Conservation (phyloP, 2,888 invertebrate genomes). For the Sepiola atlantica region DNA sequence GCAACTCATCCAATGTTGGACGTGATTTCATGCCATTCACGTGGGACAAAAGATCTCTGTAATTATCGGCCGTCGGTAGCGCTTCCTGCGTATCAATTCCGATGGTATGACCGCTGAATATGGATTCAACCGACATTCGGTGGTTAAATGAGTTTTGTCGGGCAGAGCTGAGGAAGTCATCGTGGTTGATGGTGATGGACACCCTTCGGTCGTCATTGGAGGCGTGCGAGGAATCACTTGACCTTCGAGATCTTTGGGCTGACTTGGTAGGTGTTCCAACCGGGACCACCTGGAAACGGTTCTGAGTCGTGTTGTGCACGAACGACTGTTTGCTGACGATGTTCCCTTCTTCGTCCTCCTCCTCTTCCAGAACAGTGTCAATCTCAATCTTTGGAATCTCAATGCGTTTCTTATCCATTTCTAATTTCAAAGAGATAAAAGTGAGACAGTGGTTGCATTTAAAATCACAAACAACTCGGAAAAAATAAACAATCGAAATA, state of each 20-base stretch:
- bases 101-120: constrained; percentile 49
- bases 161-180: neutral
- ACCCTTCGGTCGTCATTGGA: constrained; percentile 36
- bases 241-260: neutral
- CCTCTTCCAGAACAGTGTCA: constrained; percentile 35
- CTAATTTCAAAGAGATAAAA: neutral
- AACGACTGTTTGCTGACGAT: neutral
- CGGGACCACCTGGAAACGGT: constrained; percentile 39
- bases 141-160: neutral
- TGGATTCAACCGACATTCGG: constrained; percentile 51
- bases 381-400: constrained; percentile 44
- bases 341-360: constrained; percentile 38
- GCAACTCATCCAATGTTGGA: constrained; percentile 74
- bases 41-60: constrained; percentile 71
- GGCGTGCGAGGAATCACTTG: constrained; percentile 23
- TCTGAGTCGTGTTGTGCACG: neutral
- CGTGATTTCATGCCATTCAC: constrained; percentile 59
- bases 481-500: neutral
- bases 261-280: constrained; percentile 10
- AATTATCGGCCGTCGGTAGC: constrained; percentile 87
- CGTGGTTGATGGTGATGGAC: constrained; percentile 33
- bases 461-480: neutral
- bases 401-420: constrained; percentile 39
- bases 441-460: neutral
- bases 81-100: constrained; percentile 82